Percentiles rank a stretch among this genome's conserved stretches.
phyloP scores from a whole-genome alignment of 2,888 invertebrate genomes.

The Drosophila tripunctata region DNA sequence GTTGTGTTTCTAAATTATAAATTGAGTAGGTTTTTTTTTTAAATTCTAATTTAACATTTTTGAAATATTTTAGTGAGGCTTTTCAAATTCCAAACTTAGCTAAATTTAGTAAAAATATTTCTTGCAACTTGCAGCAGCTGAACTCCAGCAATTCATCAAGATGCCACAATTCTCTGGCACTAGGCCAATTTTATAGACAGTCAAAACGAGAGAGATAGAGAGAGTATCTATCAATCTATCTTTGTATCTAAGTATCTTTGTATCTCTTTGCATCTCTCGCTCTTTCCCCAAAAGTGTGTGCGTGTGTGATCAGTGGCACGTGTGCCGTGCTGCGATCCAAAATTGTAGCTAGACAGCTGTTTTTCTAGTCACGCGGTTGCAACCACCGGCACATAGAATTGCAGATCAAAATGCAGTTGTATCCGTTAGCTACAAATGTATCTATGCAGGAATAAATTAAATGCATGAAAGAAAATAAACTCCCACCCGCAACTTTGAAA shows the following conservation, averaged over 20 bases:
- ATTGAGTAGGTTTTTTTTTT: too few species aligned
- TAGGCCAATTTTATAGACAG: constrained; percentile 34
- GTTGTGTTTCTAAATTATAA: too few species aligned
- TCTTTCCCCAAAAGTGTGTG: background rate
- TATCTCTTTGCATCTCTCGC: background rate
- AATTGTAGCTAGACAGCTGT: constrained; percentile 14
- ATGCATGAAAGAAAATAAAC: background rate
- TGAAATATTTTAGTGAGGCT: background rate
- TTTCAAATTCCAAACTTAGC: background rate
- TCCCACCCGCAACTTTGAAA: constrained; percentile 14
- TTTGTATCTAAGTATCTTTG: constrained; percentile 1
- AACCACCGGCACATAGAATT: constrained; percentile 22
- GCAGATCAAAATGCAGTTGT: constrained; percentile 44
- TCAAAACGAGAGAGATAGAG: background rate
- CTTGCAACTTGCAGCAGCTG: constrained; percentile 10
- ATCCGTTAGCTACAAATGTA: constrained; percentile 30
- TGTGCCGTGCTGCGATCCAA: constrained; percentile 26
- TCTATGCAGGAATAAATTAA: constrained; percentile 3
- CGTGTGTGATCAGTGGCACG: constrained; percentile 61
- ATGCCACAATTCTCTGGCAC: constrained; percentile 34
- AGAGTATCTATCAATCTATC: background rate
- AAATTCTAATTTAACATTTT: background rate
- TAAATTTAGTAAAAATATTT: background rate
- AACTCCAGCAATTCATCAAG: constrained; percentile 11
- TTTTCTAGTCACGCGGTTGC: constrained; percentile 43